Evolutionary conservation across 2,797 vertebrate species (phyloP), one percentile per base, ranked within the genome.

Genomic region (Emydoidea blandingii): DNA sequence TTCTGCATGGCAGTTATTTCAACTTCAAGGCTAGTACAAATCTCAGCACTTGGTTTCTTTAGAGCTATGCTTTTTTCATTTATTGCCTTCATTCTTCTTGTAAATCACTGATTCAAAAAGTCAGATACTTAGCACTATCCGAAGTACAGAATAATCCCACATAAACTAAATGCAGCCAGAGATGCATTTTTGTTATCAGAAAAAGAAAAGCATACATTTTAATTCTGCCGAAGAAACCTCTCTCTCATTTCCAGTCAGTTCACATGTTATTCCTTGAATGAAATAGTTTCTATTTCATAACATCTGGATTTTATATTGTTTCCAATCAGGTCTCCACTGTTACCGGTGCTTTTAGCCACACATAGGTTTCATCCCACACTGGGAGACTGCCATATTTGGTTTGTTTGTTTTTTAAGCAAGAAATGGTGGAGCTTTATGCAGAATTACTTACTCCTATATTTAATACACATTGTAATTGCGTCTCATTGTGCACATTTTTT

Each of bases 221-320:
- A 50, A 68, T 95, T 94, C 80, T 47, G 12, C 76, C 23, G 86
- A 79, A 3, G 19, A 10, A 87, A 25, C 87, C 50, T 83, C 93
- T 84, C 19, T 94, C 79, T 84, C 85, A 86, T 93, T 97, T 97
- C 94, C 92, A 93, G 91, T 83, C 49, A 97, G 59, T 31, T 93
- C 5, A 0, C 53, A 49, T 94, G 96, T 5, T 83, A 9, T 47
- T 96, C 94, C 95, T 94, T 90, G 52, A 93, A 87, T 93, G 90
- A 93, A 94, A 74, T 90, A 41, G 23, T 88, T 93, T 94, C 83
- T 85, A 94, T 97, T 97, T 93, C 93, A 92, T 84, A 37, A 86
- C 88, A 37, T 68, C 18, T 37, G 19, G 57, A 31, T 62, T 62
- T 31, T 31, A n/a, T 37, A 37, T 37, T 23, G 62, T 25, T 90